Base-by-base conservation (phyloP, 2,888 invertebrate genomes). In the Melanophora roralis region DNA sequence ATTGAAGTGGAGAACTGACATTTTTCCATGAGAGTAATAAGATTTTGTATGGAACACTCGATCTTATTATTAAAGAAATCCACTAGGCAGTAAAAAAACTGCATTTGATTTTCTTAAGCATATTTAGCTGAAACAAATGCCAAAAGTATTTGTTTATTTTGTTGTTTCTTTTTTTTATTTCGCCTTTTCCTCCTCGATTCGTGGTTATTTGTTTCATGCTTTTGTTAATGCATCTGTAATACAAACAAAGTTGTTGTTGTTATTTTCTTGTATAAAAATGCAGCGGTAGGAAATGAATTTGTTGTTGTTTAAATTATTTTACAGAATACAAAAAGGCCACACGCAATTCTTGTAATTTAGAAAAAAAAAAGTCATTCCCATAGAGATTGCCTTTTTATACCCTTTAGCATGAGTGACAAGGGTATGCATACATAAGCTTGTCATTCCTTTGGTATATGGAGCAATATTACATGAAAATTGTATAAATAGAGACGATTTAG, bases 131-230 rank as follows among this genome's bases (percentile, higher is more conserved):
- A 27, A 27, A 67, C 67, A 68, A 68, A 75, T 45, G 36, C 36
- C 43, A 67, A 65, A 68, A 75, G 60, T 68, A 60, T 75, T 73
- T 75, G 60, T 68, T 75, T 75, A 75, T 68, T 53, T 75, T 45
- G n/a, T 67, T 19, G 12, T 59, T 49, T n/a, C 43, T n/a, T 34
- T 23, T 32, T 43, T 55, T 12, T 11, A 16, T 14, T 40, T 45
- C 40, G 1, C 23, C 14, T 43, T 55, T 4, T n/a, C 6, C n/a
- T n/a, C n/a, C n/a, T n/a, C n/a, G n/a, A n/a, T 71, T 34, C 43
- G 16, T 51, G 38, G 7, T 38, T 47, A 40, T 51, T 60, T 59
- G 51, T 62, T 71, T 62, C 40, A 4, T n/a, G 27, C 11, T 67
- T 8, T 67, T 67, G 36, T 49, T 34, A 9, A 40, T 60, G 60